Evolutionary conservation across 2,113 vertebrate species (phyloP).

Genomic region (Myotis lucifugus): DNA sequence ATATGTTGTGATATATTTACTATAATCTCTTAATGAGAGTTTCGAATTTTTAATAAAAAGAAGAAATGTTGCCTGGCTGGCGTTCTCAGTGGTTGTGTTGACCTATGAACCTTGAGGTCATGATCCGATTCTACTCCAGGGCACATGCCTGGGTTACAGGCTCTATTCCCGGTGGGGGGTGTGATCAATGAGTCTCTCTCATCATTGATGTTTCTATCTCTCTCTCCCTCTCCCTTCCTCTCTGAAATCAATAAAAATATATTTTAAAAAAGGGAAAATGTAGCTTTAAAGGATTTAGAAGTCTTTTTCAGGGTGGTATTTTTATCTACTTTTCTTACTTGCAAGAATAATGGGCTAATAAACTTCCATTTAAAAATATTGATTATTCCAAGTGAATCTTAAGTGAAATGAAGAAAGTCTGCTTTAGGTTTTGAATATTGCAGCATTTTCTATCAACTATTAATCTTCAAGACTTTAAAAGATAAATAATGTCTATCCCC

Average conservation of each 20-base stretch:
- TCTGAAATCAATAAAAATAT: neutral
- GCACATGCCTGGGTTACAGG: neutral
- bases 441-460: neutral
- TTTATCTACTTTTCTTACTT: neutral
- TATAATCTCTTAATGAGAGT: neutral
- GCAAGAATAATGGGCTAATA: neutral
- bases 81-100: neutral
- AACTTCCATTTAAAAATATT: constrained; percentile 5
- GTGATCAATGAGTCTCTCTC: neutral
- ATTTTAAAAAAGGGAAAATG: neutral
- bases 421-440: neutral
- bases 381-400: neutral
- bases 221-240: neutral
- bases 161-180: neutral
- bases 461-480: neutral
- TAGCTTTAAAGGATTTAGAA: neutral
- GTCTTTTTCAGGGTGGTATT: neutral
- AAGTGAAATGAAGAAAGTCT: neutral
- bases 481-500: neutral
- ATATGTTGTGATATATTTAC: constrained; percentile 1
- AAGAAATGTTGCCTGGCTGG: neutral
- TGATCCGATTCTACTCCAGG: no score
- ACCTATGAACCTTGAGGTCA: neutral
- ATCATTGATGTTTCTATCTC: neutral
- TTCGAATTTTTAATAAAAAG: constrained; percentile 52